Percentiles rank a stretch among this genome's conserved stretches.
Evolutionary conservation across 2,113 vertebrate genomes (phyloP).

Genomic region (Forbesichthys papilliferus): DNA sequence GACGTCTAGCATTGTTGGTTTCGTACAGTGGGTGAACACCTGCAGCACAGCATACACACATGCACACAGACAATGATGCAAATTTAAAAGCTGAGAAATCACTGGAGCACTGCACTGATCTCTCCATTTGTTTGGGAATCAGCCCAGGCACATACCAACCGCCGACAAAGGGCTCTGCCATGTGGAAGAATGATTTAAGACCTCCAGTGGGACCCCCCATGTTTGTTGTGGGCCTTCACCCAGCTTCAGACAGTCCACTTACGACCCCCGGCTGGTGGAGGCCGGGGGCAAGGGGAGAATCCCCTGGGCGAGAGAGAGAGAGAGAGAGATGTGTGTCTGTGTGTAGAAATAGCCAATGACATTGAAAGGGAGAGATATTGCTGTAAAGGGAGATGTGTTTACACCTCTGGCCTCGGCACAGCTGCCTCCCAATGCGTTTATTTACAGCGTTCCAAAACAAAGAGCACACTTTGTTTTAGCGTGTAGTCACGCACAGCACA

Average conservation of each 20-base stretch:
- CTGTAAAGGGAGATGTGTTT: constrained; percentile 39
- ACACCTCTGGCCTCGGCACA: constrained; percentile 22
- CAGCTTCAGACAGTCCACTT: constrained; percentile 50
- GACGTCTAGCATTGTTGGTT: constrained; percentile 31
- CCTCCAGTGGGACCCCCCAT: constrained; percentile 37
- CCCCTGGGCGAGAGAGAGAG: constrained; percentile 21
- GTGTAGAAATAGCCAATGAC: constrained; percentile 13
- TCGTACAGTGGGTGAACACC: constrained; percentile 10
- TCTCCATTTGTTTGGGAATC: constrained; percentile 36
- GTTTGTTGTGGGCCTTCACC: not conserved
- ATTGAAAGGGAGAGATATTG: constrained; percentile 31
- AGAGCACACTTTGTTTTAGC: constrained; percentile 32
- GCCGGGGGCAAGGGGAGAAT: constrained; percentile 2
- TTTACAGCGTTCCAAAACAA: constrained; percentile 41
- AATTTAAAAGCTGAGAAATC: constrained; percentile 29
- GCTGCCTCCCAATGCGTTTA: constrained; percentile 32
- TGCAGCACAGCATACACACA: not conserved
- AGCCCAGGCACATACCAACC: constrained; percentile 48
- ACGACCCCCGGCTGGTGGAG: constrained; percentile 35
- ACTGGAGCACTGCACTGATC: constrained; percentile 36
- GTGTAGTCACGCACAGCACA: constrained; percentile 23
- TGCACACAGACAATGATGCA: constrained; percentile 11
- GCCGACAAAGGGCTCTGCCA: constrained; percentile 56
- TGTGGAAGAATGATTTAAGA: constrained; percentile 56
- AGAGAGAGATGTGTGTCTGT: not conserved